Evolutionary conservation across 2,888 invertebrate species (phyloP).

Genomic region (Hydrotaea cyrtoneurina): DNA sequence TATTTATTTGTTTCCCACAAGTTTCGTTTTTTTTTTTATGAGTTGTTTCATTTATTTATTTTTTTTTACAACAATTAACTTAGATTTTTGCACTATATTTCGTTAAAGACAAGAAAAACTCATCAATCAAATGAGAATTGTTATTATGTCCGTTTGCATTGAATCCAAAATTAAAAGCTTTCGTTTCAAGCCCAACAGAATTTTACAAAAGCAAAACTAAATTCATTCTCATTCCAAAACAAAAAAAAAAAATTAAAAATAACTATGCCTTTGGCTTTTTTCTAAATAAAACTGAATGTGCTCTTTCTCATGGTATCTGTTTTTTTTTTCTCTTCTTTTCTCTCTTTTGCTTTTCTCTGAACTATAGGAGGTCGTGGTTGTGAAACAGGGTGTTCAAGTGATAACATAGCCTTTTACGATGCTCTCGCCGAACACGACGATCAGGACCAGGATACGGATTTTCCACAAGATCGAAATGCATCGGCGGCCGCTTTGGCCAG

Average conservation of each 20-base stretch:
- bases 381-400: slow-evolving; percentile 71
- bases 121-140: slow-evolving; percentile 9
- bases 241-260: slow-evolving; percentile 43
- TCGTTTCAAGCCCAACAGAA: slow-evolving; percentile 41
- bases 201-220: slow-evolving; percentile 51
- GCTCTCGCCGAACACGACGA: slow-evolving; percentile 75
- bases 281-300: slow-evolving; percentile 56
- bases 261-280: slow-evolving; percentile 90
- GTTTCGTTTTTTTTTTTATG: slow-evolving; percentile 33
- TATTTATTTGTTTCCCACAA: background rate
- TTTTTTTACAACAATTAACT: slow-evolving; percentile 33
- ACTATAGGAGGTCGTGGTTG: slow-evolving; percentile 71
- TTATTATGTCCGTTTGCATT: slow-evolving; percentile 8
- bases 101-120: background rate
- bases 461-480: slow-evolving; percentile 44
- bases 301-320: slow-evolving; percentile 66
- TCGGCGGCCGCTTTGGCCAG: slow-evolving; percentile 71
- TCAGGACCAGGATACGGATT: slow-evolving; percentile 66
- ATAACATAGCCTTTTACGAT: slow-evolving; percentile 76
- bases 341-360: slow-evolving; percentile 71
- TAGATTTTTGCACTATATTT: slow-evolving; percentile 52
- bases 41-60: slow-evolving; percentile 34
- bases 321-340: slow-evolving; percentile 72
- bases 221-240: slow-evolving; percentile 58
- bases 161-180: slow-evolving; percentile 24